phyloP scores from a whole-genome alignment of 2,797 vertebrate species.

The Amniataba percoides region DNA sequence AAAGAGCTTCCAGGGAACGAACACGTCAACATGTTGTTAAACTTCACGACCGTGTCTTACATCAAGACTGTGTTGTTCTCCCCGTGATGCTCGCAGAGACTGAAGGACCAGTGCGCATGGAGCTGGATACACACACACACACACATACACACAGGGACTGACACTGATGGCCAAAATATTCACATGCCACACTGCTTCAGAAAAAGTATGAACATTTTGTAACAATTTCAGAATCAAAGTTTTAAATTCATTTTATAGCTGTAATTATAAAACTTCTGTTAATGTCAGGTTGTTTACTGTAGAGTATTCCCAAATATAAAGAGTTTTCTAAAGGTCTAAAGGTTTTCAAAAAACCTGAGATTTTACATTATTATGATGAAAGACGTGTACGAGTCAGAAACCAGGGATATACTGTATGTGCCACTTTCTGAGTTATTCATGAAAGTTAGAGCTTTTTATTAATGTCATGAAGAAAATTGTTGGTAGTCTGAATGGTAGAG shows the following conservation, averaged over 20 bases:
- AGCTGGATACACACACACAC: background rate
- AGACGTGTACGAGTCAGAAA: background rate
- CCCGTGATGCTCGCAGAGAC: conserved; percentile 63
- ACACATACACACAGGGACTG: background rate
- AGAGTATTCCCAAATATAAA: background rate
- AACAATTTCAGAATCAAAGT: conserved; percentile 9
- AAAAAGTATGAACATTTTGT: conserved; percentile 17
- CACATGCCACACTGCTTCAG: background rate
- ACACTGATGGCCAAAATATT: conserved; percentile 25
- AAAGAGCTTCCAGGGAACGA: conserved; percentile 90
- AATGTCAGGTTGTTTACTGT: conserved; percentile 46
- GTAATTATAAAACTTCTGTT: conserved; percentile 14
- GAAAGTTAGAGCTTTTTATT: conserved; percentile 37
- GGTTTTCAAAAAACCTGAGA: conserved; percentile 5
- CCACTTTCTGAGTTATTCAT: conserved; percentile 24
- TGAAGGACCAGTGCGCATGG: background rate
- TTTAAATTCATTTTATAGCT: conserved; percentile 46
- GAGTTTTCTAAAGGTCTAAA: conserved; percentile 37
- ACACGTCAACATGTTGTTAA: conserved; percentile 93
- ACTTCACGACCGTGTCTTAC: conserved; percentile 90
- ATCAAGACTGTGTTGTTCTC: conserved; percentile 90
- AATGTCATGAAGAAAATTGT: conserved; percentile 28
- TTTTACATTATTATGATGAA: conserved; percentile 18
- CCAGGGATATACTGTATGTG: conserved; percentile 27
- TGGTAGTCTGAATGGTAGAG: background rate